Base-by-base conservation (phyloP, 2,888 invertebrate genomes). In the Diplolepis rosae region DNA sequence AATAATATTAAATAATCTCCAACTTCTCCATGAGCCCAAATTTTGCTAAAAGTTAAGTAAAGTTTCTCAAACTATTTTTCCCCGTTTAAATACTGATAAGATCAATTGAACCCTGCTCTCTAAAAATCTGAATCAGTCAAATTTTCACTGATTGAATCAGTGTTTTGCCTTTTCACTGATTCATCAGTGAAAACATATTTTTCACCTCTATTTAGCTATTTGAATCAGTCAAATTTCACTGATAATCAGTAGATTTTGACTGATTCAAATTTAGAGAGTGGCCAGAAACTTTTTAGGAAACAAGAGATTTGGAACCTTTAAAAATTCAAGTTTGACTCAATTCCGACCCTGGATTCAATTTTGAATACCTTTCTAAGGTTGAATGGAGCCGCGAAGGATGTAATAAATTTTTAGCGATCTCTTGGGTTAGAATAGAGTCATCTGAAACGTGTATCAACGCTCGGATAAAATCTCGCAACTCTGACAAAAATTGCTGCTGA, bases 351-450 rank as follows among this genome's bases (percentile, higher is more conserved):
- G 61, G 39, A 61, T 61, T 61, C 35, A 61, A 61, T 61, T 61
- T 61, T 61, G 24, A 39, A n/a, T 61, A 13, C 32, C 11, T 61
- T 39, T 39, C 35, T 65, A 4, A 61, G 69, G 51, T 48, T 66
- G 52, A 75, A 75, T 68, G 73, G 61, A 56, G 39, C 52, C 61
- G 61, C 39, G 39, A 61, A 61, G 61, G 61, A 61, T 67, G 72
- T 69, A 70, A 56, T 76, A 76, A 74, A 76, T 72, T 76, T 61
- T n/a, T 69, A 45, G 72, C 70, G 68, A 71, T 73, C 65, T 69
- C 74, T 70, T 68, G 71, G 72, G 65, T 69, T 69, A 48, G 76
- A 77, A 78, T 76, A 73, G 76, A 78, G 77, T 78, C 78, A 77
- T 78, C 74, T 50, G 35, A 70, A 65, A 65, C 42, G 45, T 35